Evolutionary conservation across 2,797 vertebrate species (phyloP).

Genomic region (Aphelocoma californica): DNA sequence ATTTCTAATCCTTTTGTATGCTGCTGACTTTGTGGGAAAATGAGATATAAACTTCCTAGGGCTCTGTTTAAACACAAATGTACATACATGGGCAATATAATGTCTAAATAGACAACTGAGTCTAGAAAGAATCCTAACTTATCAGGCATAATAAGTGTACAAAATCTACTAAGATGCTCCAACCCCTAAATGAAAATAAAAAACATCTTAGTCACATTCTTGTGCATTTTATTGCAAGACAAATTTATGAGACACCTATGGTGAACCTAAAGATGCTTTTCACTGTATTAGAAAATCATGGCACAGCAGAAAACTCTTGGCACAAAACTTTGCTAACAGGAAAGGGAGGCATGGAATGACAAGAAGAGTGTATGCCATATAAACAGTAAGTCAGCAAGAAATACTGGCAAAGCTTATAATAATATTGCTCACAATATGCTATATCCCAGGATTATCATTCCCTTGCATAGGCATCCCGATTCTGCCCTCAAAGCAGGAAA

Average conservation of each 20-base stretch:
- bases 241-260: not conserved
- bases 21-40: not conserved
- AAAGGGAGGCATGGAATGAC: not conserved
- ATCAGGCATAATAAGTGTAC: not conserved
- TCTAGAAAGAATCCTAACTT: not conserved
- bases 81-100: not conserved
- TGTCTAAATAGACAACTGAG: not conserved
- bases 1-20: not conserved
- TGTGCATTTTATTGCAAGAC: not conserved
- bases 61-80: not conserved
- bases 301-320: not conserved
- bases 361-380: not conserved
- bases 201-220: not conserved
- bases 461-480: not conserved
- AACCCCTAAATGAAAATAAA: not conserved
- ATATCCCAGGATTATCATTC: not conserved
- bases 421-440: not conserved
- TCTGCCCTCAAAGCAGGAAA: not conserved
- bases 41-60: not conserved
- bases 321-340: not conserved
- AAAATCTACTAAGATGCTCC: not conserved
- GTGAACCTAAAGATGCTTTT: not conserved
- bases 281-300: not conserved
- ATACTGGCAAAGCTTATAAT: not conserved
- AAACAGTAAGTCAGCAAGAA: not conserved